A percentile compares a stretch with the other conserved stretches of the same genome.
phyloP scores from a whole-genome alignment of 2,113 vertebrate species.

The Ellobius talpinus region DNA sequence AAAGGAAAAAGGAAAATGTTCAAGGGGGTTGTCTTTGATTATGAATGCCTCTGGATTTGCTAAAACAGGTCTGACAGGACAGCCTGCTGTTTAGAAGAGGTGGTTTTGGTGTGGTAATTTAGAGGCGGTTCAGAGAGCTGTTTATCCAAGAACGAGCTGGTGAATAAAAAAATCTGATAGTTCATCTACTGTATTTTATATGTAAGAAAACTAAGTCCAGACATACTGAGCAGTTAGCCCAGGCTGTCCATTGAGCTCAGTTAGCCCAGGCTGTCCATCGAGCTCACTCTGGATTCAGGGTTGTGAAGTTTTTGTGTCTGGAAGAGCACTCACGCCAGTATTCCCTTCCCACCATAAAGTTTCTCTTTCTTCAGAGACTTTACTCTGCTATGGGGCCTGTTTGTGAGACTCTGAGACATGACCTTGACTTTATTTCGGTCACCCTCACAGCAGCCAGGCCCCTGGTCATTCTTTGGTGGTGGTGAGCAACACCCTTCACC shows the following conservation, averaged over 20 bases:
- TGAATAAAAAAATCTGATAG: background rate
- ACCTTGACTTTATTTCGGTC: slow-evolving; percentile 59
- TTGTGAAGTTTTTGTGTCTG: background rate
- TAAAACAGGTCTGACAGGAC: slow-evolving; percentile 32
- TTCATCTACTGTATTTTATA: background rate
- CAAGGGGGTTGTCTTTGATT: slow-evolving; percentile 66
- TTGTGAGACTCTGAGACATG: background rate
- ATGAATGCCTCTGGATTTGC: slow-evolving; percentile 2
- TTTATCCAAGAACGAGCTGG: background rate
- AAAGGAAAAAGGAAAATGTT: slow-evolving; percentile 62
- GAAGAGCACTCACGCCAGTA: background rate
- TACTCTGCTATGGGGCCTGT: background rate
- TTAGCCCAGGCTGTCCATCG: background rate
- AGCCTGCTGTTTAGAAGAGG: slow-evolving; percentile 59
- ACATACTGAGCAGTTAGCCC: background rate
- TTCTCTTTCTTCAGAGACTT: background rate
- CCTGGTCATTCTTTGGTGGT: slow-evolving; percentile 19
- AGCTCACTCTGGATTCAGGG: background rate
- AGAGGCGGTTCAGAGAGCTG: slow-evolving; percentile 4
- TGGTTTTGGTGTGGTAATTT: slow-evolving; percentile 26
- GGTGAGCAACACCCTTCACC: background rate
- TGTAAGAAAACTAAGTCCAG: background rate
- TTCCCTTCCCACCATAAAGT: background rate
- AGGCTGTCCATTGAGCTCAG: background rate
- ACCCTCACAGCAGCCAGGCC: slow-evolving; percentile 6